Conservation (phyloP, 2,113 vertebrate species). For the Variabilichromis moorii region DNA sequence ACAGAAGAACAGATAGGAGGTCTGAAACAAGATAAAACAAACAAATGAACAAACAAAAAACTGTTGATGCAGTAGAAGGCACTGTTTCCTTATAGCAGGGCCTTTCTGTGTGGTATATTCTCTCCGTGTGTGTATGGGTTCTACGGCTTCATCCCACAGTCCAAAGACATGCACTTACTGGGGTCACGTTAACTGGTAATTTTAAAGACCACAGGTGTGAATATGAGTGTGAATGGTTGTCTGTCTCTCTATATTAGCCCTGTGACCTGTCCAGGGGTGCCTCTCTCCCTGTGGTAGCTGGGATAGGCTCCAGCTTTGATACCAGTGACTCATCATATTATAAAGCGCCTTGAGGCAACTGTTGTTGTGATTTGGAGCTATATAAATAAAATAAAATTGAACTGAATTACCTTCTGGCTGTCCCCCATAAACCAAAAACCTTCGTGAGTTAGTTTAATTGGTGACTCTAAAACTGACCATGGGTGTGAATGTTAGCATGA, state of each 20-base stretch:
- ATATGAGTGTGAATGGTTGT: neutral
- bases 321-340: neutral
- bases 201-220: neutral
- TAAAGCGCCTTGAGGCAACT: neutral
- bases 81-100: neutral
- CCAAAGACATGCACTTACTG: neutral
- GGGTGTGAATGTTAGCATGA: too few species aligned
- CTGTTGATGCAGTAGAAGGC: accelerated
- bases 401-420: neutral
- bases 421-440: neutral
- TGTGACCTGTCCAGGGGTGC: neutral
- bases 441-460: neutral
- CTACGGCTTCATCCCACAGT: neutral
- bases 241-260: neutral
- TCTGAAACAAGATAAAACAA: neutral
- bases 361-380: neutral
- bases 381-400: neutral
- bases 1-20: neutral
- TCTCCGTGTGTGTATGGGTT: neutral
- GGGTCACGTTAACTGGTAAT: neutral
- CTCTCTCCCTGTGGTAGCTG: neutral
- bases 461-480: neutral
- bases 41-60: neutral
- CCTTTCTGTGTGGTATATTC: neutral
- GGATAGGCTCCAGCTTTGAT: neutral